Evolutionary conservation across 2,888 invertebrate species (phyloP).

Genomic region (Leucania comma): DNA sequence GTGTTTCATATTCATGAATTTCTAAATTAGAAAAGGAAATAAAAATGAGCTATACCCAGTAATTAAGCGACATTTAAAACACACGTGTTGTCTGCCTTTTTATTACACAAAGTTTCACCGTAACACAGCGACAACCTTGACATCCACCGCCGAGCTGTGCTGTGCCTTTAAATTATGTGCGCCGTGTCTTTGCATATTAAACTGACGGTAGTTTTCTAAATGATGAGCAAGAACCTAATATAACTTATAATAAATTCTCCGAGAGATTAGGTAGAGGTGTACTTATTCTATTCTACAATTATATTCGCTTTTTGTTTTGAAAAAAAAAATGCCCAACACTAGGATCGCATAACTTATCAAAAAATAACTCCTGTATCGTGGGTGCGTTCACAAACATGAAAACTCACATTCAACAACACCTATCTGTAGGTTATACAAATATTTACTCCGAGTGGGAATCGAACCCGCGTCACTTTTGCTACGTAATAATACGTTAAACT

Average conservation of each 20-base stretch:
- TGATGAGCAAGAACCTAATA: background rate
- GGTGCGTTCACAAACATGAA: too few species aligned
- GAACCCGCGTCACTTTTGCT: too few species aligned
- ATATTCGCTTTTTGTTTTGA: too few species aligned
- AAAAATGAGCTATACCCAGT: background rate
- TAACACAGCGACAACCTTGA: slow-evolving; percentile 54
- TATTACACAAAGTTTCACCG: slow-evolving; percentile 36
- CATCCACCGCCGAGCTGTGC: slow-evolving; percentile 41
- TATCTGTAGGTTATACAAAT: too few species aligned
- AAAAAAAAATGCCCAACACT: too few species aligned
- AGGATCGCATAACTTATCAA: too few species aligned
- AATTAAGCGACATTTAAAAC: slow-evolving; percentile 7
- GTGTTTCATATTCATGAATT: background rate
- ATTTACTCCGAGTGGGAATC: too few species aligned
- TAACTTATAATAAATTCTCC: background rate
- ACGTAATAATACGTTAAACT: too few species aligned
- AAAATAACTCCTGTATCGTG: too few species aligned
- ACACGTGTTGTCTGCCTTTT: background rate
- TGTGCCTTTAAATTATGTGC: slow-evolving; percentile 50
- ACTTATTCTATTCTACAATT: background rate
- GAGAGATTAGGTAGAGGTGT: background rate
- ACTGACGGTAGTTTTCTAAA: slow-evolving; percentile 31
- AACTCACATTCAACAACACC: too few species aligned
- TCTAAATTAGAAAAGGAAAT: background rate
- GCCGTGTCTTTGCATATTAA: slow-evolving; percentile 51